phyloP scores from a whole-genome alignment of 2,888 invertebrate species.

The Chloromyia formosa region DNA sequence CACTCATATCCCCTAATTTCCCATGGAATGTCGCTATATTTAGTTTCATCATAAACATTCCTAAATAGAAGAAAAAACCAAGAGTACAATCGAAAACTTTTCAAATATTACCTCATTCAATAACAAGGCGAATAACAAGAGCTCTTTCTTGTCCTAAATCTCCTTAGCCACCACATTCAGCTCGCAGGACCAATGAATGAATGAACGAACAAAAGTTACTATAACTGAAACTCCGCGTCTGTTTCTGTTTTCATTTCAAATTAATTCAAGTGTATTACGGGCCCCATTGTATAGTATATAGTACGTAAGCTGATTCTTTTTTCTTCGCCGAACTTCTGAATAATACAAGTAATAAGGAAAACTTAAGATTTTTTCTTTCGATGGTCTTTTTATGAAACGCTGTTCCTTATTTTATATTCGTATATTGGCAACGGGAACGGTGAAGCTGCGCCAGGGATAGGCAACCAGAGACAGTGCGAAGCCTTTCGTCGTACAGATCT shows the following conservation, averaged over 20 bases:
- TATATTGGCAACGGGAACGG: not conserved
- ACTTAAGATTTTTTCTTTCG: conserved; percentile 6
- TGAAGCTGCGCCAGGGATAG: not conserved
- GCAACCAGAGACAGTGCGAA: not conserved
- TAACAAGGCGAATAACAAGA: no score
- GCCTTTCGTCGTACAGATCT: conserved; percentile 7
- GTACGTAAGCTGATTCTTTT: not conserved
- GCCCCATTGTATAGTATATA: not conserved
- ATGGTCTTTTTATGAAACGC: not conserved
- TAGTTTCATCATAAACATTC: no score
- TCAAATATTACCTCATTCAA: no score
- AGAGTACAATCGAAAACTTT: no score
- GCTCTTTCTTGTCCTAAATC: no score
- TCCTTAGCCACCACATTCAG: no score
- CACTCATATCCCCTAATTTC: no score
- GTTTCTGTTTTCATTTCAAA: conserved; percentile 28
- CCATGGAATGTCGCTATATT: no score
- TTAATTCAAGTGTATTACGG: conserved; percentile 34
- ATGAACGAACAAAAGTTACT: no score
- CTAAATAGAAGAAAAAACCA: no score
- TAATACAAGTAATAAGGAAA: conserved; percentile 35
- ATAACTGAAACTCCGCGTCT: no score
- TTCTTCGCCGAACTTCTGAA: conserved; percentile 14
- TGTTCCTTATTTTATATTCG: not conserved
- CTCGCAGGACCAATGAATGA: no score